Evolutionary conservation across 2,113 vertebrate genomes (phyloP).

Genomic region (Lamprotornis superbus): DNA sequence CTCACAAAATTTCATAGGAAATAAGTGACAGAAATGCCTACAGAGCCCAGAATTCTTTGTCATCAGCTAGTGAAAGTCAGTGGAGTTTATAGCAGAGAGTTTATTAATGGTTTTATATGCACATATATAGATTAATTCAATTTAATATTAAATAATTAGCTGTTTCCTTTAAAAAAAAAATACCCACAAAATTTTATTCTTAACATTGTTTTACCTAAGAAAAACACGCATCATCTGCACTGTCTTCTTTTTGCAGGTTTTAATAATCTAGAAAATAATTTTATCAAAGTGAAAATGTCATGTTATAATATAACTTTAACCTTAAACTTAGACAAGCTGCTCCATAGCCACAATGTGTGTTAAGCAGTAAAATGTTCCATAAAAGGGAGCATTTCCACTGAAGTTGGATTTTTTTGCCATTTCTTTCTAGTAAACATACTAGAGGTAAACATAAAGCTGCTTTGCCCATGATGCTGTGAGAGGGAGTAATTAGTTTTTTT

Average conservation of each 20-base stretch:
- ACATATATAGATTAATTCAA: neutral
- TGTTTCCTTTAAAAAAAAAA: neutral
- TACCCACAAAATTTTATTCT: neutral
- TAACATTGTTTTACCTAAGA: neutral
- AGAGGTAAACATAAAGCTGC: neutral
- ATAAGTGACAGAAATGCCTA: neutral
- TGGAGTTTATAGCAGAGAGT: neutral
- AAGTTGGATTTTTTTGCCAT: neutral
- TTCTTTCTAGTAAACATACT: neutral
- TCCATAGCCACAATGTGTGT: neutral
- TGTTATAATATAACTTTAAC: neutral
- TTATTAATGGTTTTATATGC: neutral
- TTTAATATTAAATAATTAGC: neutral
- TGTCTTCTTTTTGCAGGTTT: neutral
- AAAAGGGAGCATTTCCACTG: constrained; percentile 33
- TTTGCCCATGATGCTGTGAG: neutral
- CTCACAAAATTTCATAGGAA: neutral
- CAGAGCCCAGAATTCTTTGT: neutral
- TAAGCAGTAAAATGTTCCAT: neutral
- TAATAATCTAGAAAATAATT: neutral
- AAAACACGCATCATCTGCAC: neutral
- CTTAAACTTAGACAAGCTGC: neutral
- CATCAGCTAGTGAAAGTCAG: neutral
- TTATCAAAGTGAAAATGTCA: neutral
- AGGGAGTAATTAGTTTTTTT: constrained; percentile 14